Percentiles rank a stretch among this genome's conserved stretches.
Conservation (phyloP, 2,113 vertebrate genomes). For the Tylochromis polylepis region DNA sequence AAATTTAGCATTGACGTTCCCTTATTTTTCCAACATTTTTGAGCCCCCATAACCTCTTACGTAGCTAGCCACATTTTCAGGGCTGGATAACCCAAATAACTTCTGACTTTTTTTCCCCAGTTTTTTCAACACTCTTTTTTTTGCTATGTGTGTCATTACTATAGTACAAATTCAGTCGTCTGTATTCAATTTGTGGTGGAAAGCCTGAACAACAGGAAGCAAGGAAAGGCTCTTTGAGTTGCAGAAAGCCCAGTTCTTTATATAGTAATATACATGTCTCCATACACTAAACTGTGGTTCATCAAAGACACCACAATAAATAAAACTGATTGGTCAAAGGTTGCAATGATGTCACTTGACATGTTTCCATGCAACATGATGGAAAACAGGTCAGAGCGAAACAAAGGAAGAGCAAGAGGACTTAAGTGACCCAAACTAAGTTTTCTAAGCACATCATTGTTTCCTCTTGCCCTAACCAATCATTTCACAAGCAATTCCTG, state of each 20-base stretch:
- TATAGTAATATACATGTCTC: background rate
- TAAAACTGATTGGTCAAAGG: background rate
- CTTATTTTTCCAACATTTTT: background rate
- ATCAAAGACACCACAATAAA: background rate
- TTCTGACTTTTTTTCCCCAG: accelerated
- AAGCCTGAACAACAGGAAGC: background rate
- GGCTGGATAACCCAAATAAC: background rate
- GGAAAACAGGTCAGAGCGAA: background rate
- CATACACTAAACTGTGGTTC: background rate
- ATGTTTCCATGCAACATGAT: background rate
- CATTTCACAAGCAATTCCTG: background rate
- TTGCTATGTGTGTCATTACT: background rate
- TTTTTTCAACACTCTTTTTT: background rate
- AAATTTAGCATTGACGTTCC: background rate
- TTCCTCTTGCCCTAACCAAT: background rate
- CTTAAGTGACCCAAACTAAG: background rate
- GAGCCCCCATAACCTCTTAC: background rate
- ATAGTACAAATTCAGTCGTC: background rate
- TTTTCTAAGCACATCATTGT: background rate
- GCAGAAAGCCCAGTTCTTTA: background rate
- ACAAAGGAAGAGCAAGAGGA: background rate
- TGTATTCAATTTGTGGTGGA: background rate
- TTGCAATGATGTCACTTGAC: background rate
- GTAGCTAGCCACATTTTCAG: background rate
- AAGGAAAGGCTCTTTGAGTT: background rate